A percentile compares a stretch with the other conserved stretches of the same genome.
Evolutionary conservation across 2,888 invertebrate species (phyloP).

Genomic region (Phyto melanocephala): DNA sequence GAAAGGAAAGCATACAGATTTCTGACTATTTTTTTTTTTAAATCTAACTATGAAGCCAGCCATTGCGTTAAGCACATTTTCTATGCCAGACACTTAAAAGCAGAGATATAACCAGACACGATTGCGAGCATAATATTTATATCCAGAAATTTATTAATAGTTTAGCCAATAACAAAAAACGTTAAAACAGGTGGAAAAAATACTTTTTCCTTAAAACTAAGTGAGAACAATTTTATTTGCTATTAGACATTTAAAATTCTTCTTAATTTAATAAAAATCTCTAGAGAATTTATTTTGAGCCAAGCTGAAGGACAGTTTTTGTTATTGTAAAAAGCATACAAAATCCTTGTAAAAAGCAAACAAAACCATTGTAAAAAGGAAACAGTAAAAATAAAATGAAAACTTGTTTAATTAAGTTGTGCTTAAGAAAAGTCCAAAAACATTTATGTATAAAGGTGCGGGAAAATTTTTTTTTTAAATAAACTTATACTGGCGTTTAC

Average conservation of each 20-base stretch:
- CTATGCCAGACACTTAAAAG: conserved; percentile 37
- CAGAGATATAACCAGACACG: conserved; percentile 46
- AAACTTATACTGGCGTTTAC: no score
- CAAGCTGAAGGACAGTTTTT: conserved; percentile 33
- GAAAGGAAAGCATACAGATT: conserved; percentile 55
- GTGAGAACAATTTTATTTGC: background rate
- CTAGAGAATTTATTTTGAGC: conserved; percentile 43
- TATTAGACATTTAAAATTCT: conserved; percentile 29
- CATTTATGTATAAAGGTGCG: no score
- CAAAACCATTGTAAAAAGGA: conserved; percentile 58
- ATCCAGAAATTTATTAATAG: conserved; percentile 39
- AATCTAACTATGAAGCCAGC: conserved; percentile 12
- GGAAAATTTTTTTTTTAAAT: no score
- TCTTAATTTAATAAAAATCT: conserved; percentile 50
- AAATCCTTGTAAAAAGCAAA: conserved; percentile 18
- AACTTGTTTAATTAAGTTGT: conserved; percentile 65
- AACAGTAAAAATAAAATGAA: conserved; percentile 21
- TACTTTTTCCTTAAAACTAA: conserved; percentile 6
- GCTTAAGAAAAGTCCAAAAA: no score
- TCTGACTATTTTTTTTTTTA: conserved; percentile 27
- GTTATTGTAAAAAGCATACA: background rate
- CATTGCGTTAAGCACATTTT: conserved; percentile 55
- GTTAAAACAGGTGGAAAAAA: conserved; percentile 54
- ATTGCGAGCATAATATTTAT: conserved; percentile 40
- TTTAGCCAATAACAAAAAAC: conserved; percentile 21